Percentiles rank a stretch among this genome's conserved stretches.
phyloP scores from a whole-genome alignment of 1,140 invertebrate species.

The Drosophila obscura region DNA sequence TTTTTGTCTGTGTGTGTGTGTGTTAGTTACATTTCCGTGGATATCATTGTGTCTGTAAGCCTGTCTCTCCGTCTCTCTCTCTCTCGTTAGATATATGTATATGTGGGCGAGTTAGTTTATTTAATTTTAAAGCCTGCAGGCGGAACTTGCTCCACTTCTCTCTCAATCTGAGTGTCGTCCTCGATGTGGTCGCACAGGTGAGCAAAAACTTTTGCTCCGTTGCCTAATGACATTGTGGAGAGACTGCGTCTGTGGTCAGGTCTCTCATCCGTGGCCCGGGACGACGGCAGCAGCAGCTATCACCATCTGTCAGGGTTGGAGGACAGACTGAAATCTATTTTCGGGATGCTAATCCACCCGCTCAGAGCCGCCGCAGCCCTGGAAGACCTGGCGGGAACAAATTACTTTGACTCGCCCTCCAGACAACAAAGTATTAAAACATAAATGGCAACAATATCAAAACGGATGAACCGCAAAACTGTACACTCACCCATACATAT shows the following conservation, averaged over 20 bases:
- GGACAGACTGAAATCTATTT: constrained; percentile 11
- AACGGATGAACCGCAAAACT: constrained; percentile 58
- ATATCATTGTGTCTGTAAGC: constrained; percentile 14
- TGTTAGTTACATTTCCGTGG: constrained; percentile 71
- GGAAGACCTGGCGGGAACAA: constrained; percentile 22
- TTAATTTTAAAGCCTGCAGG: constrained; percentile 66
- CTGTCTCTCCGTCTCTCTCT: constrained; percentile 3
- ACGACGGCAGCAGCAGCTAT: constrained; percentile 21
- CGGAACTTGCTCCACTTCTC: constrained; percentile 30
- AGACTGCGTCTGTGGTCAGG: constrained; percentile 42
- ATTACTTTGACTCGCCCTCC: constrained; percentile 16
- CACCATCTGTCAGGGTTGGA: constrained; percentile 27
- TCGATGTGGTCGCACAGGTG: constrained; percentile 48
- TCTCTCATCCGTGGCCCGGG: constrained; percentile 1
- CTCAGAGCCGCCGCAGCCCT: too few relatives aligned
- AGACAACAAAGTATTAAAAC: constrained; percentile 56
- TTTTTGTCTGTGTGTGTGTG: constrained; percentile 19
- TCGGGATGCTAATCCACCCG: not conserved
- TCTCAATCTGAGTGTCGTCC: constrained; percentile 9
- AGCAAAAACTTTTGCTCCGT: constrained; percentile 48
- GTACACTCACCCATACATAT: constrained; percentile 30
- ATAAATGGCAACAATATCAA: constrained; percentile 58
- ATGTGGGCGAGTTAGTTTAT: constrained; percentile 56
- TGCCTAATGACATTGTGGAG: constrained; percentile 59
- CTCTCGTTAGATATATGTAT: not conserved